A percentile compares a stretch with the other conserved stretches of the same genome.
Conservation (phyloP, 2,113 vertebrate genomes). For the Oreochromis niloticus region DNA sequence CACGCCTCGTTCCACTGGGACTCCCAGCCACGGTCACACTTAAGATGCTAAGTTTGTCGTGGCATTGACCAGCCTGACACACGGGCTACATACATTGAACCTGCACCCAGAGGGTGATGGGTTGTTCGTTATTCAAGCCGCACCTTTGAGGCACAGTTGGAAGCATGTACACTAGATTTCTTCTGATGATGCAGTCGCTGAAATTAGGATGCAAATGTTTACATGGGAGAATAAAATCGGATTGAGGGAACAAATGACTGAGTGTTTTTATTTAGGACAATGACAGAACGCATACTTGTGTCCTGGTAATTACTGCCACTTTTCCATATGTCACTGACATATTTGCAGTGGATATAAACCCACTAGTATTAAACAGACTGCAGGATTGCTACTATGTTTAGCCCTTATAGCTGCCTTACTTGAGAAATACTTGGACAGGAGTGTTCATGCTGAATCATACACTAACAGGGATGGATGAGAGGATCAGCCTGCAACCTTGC, state of each 20-base stretch:
- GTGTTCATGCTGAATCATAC: background rate
- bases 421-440: background rate
- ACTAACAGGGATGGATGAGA: conserved; percentile 10
- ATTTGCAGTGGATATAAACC: background rate
- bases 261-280: background rate
- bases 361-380: background rate
- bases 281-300: background rate
- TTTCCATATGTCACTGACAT: background rate
- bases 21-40: conserved; percentile 55
- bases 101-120: background rate
- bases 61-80: conserved; percentile 33
- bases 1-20: conserved; percentile 32
- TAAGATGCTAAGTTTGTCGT: conserved; percentile 63
- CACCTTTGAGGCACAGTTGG: background rate
- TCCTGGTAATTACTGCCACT: background rate
- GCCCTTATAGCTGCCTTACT: background rate
- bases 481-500: background rate
- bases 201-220: background rate
- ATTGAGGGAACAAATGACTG: background rate
- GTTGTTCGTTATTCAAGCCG: background rate
- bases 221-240: background rate
- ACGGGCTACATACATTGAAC: background rate
- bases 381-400: background rate
- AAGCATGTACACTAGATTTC: background rate
- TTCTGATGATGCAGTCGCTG: background rate